Conservation (phyloP, 2,888 invertebrate species). For the Diadegma fenestrale region DNA sequence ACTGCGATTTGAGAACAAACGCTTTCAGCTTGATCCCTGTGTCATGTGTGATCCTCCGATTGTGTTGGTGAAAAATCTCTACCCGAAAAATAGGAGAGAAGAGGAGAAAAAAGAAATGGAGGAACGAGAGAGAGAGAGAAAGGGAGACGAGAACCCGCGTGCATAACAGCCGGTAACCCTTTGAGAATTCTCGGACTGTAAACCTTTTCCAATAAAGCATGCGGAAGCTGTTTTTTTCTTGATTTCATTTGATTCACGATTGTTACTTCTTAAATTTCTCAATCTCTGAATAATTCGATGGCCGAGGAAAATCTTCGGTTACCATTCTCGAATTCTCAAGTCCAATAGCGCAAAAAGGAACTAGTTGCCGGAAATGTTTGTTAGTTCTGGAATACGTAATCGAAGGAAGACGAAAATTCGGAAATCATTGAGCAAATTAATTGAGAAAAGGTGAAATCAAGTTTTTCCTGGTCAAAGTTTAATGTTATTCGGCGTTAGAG, state of each 20-base stretch:
- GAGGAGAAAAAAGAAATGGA: background rate
- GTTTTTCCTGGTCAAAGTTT: no score
- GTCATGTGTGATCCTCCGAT: constrained; percentile 74
- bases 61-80: constrained; percentile 34
- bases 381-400: no score
- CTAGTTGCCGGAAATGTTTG: no score
- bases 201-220: background rate
- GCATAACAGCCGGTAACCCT: constrained; percentile 72
- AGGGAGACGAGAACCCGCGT: constrained; percentile 39
- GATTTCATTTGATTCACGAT: background rate
- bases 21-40: constrained; percentile 74
- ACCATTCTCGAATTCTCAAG: no score
- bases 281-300: no score
- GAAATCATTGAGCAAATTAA: background rate
- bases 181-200: constrained; percentile 41
- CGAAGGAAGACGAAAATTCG: background rate
- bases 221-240: background rate
- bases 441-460: background rate
- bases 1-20: constrained; percentile 23
- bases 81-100: constrained; percentile 9
- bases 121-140: constrained; percentile 35
- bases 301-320: no score
- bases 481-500: background rate
- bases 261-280: background rate
- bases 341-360: no score